Base-by-base conservation (phyloP, 2,888 invertebrate genomes). In the Thereva nobilitata region DNA sequence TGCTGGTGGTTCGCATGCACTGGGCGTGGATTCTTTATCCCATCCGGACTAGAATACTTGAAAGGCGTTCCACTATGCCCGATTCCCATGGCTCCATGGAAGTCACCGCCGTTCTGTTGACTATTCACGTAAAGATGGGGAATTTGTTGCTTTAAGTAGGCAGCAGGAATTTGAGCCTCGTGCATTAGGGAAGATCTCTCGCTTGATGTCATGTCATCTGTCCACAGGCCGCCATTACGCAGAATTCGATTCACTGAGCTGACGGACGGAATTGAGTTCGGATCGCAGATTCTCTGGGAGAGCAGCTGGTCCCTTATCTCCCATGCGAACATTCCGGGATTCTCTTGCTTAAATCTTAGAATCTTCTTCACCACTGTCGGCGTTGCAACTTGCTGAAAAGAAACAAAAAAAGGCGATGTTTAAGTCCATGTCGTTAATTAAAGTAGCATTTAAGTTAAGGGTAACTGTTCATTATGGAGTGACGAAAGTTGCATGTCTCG, bases 301-400 rank as follows among this genome's bases (percentile, higher is more conserved):
- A 96, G 87, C 71, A 97, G 84, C 74, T 93, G 89, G 80, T 97
- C 92, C 0, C 96, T 85, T 71, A 97, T 96, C 84, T 97, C 97
- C 95, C 96, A 97, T 7, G 96, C 96, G 80, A 97, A 96, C 89
- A 96, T 92, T 4, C 94, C 93, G 0, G 96, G 96, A 80, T 96
- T 95, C 79, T 96, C 95, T 77, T 94, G 93, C 79, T 97, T 97
- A 75, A 95, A 87, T 4, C 95, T 89, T 41, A 96, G 86, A 73
- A 97, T 97, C 83, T 95, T 93, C 83, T 95, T 92, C 9, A 97
- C 95, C 0, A 97, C 95, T 0, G 94, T 93, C 1, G 96, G 96
- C 4, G 97, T 96, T 70, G 96, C 95, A 70, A 96, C 96, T 93
- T 96, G 94, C 93, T 95, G 87, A 70, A 86, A 83, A 72, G 72